phyloP scores from a whole-genome alignment of 2,113 vertebrate species.

The Lophius piscatorius region DNA sequence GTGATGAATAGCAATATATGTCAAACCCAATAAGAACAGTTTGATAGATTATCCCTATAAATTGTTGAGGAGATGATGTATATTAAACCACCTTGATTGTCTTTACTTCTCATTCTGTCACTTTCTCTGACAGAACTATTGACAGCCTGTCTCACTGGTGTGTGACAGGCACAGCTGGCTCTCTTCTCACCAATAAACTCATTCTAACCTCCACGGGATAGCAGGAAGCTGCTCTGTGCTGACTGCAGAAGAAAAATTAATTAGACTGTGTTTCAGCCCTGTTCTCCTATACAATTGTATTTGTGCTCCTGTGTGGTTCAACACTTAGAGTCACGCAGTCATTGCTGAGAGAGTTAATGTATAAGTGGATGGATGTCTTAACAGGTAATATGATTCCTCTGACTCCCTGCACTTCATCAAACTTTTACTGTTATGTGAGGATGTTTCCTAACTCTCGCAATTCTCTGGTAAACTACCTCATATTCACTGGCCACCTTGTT shows the following conservation, averaged over 20 bases:
- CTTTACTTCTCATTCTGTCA: background rate
- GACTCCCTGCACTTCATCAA: background rate
- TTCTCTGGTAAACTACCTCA: too few species aligned
- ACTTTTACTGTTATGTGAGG: too few species aligned
- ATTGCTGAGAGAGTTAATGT: background rate
- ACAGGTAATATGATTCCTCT: background rate
- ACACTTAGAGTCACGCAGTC: background rate
- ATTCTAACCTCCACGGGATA: constrained; percentile 23
- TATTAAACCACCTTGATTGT: background rate
- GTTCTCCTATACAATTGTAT: constrained; percentile 2
- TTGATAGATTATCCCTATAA: constrained; percentile 28
- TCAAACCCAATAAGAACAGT: constrained; percentile 1
- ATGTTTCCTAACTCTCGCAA: too few species aligned
- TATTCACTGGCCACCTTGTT: too few species aligned
- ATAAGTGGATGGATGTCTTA: background rate
- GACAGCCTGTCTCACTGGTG: constrained; percentile 17
- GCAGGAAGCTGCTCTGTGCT: constrained; percentile 5
- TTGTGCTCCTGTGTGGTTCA: constrained; percentile 5
- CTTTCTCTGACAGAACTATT: background rate
- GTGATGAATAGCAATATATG: constrained; percentile 25
- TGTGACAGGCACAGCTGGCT: constrained; percentile 53
- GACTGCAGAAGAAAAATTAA: constrained; percentile 24
- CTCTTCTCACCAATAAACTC: constrained; percentile 20
- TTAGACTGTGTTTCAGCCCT: constrained; percentile 24
- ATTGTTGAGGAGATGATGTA: background rate